These are phyloP conservation scores for Drosophila obscura DNA, from an alignment of 1,140 invertebrate species.

Conservation along the genomic window DNA sequence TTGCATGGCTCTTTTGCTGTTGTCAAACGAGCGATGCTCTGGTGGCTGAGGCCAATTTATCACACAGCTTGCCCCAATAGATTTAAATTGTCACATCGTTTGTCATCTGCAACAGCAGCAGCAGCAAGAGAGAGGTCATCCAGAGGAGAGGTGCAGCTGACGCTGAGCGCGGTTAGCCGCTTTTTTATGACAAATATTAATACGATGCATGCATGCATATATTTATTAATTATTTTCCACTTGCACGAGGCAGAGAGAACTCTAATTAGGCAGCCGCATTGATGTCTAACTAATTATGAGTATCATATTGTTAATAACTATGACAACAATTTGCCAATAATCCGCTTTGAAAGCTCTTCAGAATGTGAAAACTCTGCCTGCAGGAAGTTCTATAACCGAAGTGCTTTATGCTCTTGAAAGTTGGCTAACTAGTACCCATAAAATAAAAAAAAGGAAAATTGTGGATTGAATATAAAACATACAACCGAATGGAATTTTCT, in stretches of 20 bases:
- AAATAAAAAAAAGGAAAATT: too few species aligned
- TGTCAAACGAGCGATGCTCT: conserved; percentile 46
- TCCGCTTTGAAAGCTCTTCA: conserved; percentile 47
- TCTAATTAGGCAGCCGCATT: conserved; percentile 52
- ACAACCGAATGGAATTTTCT: too few species aligned
- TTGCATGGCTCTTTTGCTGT: conserved; percentile 8
- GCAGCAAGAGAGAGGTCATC: neutral
- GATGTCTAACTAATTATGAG: conserved; percentile 50
- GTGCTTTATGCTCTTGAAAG: neutral
- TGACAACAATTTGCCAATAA: conserved; percentile 53
- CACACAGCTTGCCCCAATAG: conserved; percentile 68
- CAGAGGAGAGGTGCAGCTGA: conserved; percentile 19
- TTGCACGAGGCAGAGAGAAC: neutral
- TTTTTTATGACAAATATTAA: conserved; percentile 49
- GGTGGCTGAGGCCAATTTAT: conserved; percentile 69
- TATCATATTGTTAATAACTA: conserved; percentile 39
- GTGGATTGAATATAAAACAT: too few species aligned
- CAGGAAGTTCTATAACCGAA: neutral
- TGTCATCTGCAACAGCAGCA: conserved; percentile 50
- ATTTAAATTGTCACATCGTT: conserved; percentile 81
- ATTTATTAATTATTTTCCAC: conserved; percentile 48
- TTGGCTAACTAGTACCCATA: too few species aligned
- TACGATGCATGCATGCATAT: conserved; percentile 28
- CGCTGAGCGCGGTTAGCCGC: conserved; percentile 21
- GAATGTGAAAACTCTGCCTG: neutral